Base-by-base conservation (phyloP, 2,888 invertebrate species). In the Anagyrus pseudococci region DNA sequence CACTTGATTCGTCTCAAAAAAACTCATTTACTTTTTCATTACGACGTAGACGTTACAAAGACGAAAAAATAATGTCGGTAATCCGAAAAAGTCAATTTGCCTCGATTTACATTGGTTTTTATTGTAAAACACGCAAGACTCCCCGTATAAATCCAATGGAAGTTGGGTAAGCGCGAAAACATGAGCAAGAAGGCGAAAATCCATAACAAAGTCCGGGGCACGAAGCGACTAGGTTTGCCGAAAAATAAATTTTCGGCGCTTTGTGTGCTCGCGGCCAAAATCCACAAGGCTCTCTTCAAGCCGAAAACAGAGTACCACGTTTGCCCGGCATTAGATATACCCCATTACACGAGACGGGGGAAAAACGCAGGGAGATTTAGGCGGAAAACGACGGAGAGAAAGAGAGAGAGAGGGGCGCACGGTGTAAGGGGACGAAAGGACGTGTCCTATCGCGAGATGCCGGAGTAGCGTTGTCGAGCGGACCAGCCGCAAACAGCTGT, bases 401-500 rank as follows among this genome's bases (percentile, higher is more conserved):
- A n/a, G n/a, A n/a, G n/a, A n/a, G n/a, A n/a, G n/a, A n/a, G n/a
- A n/a, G 33, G 15, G 47, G 25, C n/a, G n/a, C n/a, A n/a, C n/a
- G n/a, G n/a, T n/a, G n/a, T n/a, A n/a, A n/a, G 6, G 29, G 6
- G 4, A 29, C 29, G 4, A 10, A 25, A 2, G 20, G 49, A 33
- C 64, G 64, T 64, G 64, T 59, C 50, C 46, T 64, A 64, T 64
- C 64, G 50, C 56, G 55, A 8, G 19, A 29, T 22, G 25, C n/a
- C 47, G 41, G 46, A 15, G 49, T 4, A 46, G 10, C 44, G 55
- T n/a, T n/a, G n/a, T n/a, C n/a, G n/a, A n/a, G n/a, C n/a, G n/a
- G n/a, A n/a, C 4, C 50, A 33, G 54, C 49, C 47, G 64, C 64
- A 64, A 64, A 64, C 64, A 64, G 59, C 55, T 52, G 59, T 64